A percentile compares a stretch with the other conserved stretches of the same genome.
phyloP scores from a whole-genome alignment of 2,888 invertebrate species.

The Cerastis leucographa region DNA sequence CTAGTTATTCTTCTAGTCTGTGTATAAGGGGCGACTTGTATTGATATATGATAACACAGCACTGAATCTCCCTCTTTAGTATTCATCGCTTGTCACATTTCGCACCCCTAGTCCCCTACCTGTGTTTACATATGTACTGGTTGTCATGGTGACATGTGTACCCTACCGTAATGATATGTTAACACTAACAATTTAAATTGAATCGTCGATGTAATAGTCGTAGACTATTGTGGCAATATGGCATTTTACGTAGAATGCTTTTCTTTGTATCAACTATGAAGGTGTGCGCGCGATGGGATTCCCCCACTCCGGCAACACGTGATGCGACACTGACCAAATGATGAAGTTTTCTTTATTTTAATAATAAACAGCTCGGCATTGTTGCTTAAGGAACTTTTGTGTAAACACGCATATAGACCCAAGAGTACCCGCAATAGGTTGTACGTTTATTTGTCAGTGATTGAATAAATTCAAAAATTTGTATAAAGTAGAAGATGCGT shows the following conservation, averaged over 20 bases:
- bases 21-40: background rate
- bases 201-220: background rate
- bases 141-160: conserved; percentile 20
- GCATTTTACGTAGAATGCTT: background rate
- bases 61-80: background rate
- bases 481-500: no score
- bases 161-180: background rate
- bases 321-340: no score
- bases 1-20: background rate
- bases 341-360: no score
- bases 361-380: background rate
- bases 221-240: background rate
- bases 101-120: background rate
- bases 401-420: background rate
- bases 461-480: background rate
- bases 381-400: background rate
- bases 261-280: background rate
- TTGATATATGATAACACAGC: background rate
- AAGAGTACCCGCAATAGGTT: no score
- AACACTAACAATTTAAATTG: background rate
- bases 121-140: background rate
- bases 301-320: no score
- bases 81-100: background rate
- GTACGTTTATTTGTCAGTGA: no score
- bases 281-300: no score